A percentile compares a stretch with the other conserved stretches of the same genome.
These are phyloP conservation scores for Melipona bicolor DNA, from an alignment of 2,888 invertebrate species.

Conservation along the genomic window DNA sequence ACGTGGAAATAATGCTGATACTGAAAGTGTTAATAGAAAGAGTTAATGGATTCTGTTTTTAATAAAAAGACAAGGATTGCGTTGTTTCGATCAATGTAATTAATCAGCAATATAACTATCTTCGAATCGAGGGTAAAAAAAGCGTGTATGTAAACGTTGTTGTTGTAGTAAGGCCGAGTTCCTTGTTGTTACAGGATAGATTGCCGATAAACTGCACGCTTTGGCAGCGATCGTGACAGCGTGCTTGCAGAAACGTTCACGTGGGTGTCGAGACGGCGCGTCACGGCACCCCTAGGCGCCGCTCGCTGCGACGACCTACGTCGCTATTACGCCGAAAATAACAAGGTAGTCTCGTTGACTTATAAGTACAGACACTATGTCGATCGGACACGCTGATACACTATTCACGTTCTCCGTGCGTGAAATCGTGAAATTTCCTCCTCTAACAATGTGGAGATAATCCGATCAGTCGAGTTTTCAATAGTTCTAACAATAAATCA, in stretches of 20 bases:
- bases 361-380: conserved; percentile 52
- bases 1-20: too few relatives aligned
- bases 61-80: background rate
- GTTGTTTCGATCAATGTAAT: background rate
- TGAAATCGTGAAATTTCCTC: conserved; percentile 31
- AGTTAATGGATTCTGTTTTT: too few relatives aligned
- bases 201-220: conserved; percentile 42
- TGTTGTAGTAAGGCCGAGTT: background rate
- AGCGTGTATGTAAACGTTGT: background rate
- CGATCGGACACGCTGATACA: conserved; percentile 25
- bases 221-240: conserved; percentile 59
- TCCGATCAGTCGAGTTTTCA: conserved; percentile 34
- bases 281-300: conserved; percentile 71
- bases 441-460: conserved; percentile 20
- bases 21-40: too few relatives aligned
- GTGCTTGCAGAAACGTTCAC: conserved; percentile 59
- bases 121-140: background rate
- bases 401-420: conserved; percentile 50
- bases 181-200: conserved; percentile 13
- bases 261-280: conserved; percentile 74
- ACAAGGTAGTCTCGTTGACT: conserved; percentile 57
- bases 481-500: background rate
- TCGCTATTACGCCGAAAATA: conserved; percentile 68
- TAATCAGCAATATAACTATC: background rate
- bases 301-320: conserved; percentile 50